Percentiles rank a stretch among this genome's conserved stretches.
Conservation (phyloP, 2,113 vertebrate species). For the Pelobates fuscus region DNA sequence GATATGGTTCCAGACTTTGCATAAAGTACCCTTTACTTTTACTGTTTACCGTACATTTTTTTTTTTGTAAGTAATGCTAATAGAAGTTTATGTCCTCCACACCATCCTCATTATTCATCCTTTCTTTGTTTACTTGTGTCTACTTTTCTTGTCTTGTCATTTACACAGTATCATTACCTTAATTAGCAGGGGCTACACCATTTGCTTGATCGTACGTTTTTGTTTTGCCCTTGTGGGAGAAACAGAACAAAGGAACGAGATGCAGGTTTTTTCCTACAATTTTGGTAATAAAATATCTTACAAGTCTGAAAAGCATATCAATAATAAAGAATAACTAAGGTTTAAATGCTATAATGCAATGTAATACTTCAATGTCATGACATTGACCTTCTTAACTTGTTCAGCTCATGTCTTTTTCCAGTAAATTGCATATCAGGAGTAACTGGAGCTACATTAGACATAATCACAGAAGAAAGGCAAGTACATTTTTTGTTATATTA, state of each 20-base stretch:
- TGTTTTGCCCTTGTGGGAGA: conserved; percentile 59
- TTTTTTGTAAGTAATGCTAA: conserved; percentile 47
- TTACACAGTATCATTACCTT: conserved; percentile 66
- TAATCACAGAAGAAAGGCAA: conserved; percentile 82
- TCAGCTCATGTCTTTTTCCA: conserved; percentile 56
- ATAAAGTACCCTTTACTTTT: conserved; percentile 54
- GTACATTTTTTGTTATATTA: conserved; percentile 74
- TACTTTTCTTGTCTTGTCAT: conserved; percentile 58
- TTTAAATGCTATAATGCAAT: conserved; percentile 31
- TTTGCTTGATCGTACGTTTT: conserved; percentile 59
- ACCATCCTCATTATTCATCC: conserved; percentile 53
- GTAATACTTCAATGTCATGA: conserved; percentile 48
- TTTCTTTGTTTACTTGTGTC: conserved; percentile 59
- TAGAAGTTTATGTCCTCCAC: conserved; percentile 54
- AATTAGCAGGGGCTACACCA: conserved; percentile 60
- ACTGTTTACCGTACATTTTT: conserved; percentile 57
- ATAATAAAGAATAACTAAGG: conserved; percentile 46
- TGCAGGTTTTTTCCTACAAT: conserved; percentile 53
- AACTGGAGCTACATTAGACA: conserved; percentile 84
- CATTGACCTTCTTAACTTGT: conserved; percentile 42
- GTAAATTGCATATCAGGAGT: conserved; percentile 83
- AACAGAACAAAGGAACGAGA: conserved; percentile 54
- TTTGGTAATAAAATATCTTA: conserved; percentile 59
- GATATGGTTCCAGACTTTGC: conserved; percentile 49
- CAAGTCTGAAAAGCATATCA: conserved; percentile 57